Evolutionary conservation across 2,797 vertebrate genomes (phyloP), one percentile per base, ranked within the genome.

Genomic region (Macropus fuliginosus): DNA sequence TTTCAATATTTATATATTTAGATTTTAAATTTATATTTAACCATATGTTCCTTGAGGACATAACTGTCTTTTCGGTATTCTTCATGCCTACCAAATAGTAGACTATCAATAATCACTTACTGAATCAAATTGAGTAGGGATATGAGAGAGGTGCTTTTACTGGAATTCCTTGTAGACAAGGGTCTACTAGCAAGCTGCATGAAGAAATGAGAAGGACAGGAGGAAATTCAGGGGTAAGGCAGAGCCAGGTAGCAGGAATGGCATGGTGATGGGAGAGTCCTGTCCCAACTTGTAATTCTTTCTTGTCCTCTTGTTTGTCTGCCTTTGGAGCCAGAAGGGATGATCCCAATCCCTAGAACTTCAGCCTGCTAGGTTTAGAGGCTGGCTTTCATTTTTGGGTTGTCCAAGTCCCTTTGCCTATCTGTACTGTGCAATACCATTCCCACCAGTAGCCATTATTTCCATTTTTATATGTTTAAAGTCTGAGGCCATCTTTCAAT

Each of bases 401-500:
- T 59, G 21, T 56, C 18, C 5, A 46, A 92, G 31, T 56, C 2
- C 52, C 24, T 90, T 87, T 59, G 40, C 4, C 6, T 96, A 54
- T 74, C 50, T 27, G 5, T 24, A 62, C 40, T 34, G 81, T 54
- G 59, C 3, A 50, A 91, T 16, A 92, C 87, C 91, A 24, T 66
- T 11, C 54, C 3, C 40, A 54, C 56, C 54, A 93, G 10, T 87
- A 46, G 1, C 18, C 1, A 40, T 59, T 92, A 93, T 90, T 94
- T 9, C n/a, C 56, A 87, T 59, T 92, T 92, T 6, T 3, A 10
- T 56, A 87, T 62, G 1, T 28, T 66, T 95, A 91, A 92, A n/a
- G 55, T 92, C 87, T 21, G 28, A 93, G 40, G 1, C 16, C 55
- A 95, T 93, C 54, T 90, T 89, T 91, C 74, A 94, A 91, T 93